These are phyloP conservation scores for Ailurus styani DNA, from an alignment of 2,113 vertebrate genomes.

Conservation along the genomic window DNA sequence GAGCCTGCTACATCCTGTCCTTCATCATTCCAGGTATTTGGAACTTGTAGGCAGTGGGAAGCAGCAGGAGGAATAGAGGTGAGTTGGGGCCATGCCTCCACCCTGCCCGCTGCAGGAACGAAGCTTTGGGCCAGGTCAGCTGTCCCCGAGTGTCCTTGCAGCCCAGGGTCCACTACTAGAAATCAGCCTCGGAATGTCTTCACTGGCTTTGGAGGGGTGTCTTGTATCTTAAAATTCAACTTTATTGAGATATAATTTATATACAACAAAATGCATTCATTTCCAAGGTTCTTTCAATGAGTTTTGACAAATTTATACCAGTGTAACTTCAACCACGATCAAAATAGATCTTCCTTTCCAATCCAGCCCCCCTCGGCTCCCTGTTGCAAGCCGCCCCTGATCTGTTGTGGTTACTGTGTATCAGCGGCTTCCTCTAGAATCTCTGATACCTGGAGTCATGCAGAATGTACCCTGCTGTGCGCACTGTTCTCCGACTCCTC, in stretches of 20 bases:
- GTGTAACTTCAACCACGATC: fast-evolving
- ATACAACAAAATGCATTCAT: background rate
- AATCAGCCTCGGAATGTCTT: fast-evolving
- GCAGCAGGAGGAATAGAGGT: fast-evolving
- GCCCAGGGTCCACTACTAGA: background rate
- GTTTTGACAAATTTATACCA: background rate
- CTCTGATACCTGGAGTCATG: fast-evolving
- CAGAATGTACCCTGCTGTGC: fast-evolving
- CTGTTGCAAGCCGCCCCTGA: background rate
- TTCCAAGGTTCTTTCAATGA: background rate
- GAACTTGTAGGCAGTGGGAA: fast-evolving
- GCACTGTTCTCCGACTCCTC: fast-evolving
- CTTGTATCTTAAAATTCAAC: background rate
- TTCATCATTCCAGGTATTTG: fast-evolving
- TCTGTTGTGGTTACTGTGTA: fast-evolving
- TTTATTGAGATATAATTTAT: background rate
- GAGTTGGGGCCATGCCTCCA: fast-evolving
- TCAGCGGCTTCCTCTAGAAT: fast-evolving
- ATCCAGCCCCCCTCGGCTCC: fast-evolving
- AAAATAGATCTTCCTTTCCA: background rate
- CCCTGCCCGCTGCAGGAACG: fast-evolving
- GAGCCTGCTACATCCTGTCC: fast-evolving
- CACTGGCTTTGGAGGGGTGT: background rate
- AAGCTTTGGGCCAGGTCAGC: fast-evolving
- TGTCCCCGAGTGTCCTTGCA: fast-evolving